Base-by-base conservation (phyloP, 2,888 invertebrate genomes). In the Carpatolechia fugitivella region DNA sequence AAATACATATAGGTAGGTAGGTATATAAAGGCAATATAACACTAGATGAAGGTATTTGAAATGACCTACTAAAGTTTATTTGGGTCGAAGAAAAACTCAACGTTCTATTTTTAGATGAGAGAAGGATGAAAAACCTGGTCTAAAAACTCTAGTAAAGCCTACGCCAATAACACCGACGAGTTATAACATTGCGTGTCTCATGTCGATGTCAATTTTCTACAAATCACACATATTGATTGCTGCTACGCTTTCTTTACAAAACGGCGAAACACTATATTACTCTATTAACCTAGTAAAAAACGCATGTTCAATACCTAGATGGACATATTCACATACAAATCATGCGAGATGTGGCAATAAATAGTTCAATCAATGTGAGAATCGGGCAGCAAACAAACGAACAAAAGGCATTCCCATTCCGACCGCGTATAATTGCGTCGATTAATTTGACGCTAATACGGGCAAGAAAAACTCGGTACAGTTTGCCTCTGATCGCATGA, bases 381-480 rank as follows among this genome's bases (percentile, higher is more conserved):
- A 52, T 24, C 10, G 14, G n/a, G 29, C 5, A 35, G 11, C 24
- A n/a, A 29, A 44, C 13, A 24, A 20, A 50, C 18, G 30, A 56
- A 56, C 56, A 56, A 56, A 56, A 56, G 56, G 31, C 59, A 59
- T 60, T 60, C 56, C 58, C 60, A 64, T 63, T 68, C 56, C 46
- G 55, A 60, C 57, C 55, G 55, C 58, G 63, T 57, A 61, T 69
- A 70, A 71, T 74, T 66, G 66, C 61, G 59, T 56, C 59, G 60
- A 71, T 72, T 68, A 72, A 66, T 66, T 68, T 54, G 60, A 64
- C 60, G 65, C 61, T 66, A 68, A 68, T 62, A 57, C 56, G 56
- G 56, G 51, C 51, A 41, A 38, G 40, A 57, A 67, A 66, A 65
- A 72, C 46, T 36, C 29, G 24, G 29, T 50, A 38, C 50, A 33